Evolutionary conservation across 2,888 invertebrate species (phyloP).

Genomic region (Pasiphila rectangulata): DNA sequence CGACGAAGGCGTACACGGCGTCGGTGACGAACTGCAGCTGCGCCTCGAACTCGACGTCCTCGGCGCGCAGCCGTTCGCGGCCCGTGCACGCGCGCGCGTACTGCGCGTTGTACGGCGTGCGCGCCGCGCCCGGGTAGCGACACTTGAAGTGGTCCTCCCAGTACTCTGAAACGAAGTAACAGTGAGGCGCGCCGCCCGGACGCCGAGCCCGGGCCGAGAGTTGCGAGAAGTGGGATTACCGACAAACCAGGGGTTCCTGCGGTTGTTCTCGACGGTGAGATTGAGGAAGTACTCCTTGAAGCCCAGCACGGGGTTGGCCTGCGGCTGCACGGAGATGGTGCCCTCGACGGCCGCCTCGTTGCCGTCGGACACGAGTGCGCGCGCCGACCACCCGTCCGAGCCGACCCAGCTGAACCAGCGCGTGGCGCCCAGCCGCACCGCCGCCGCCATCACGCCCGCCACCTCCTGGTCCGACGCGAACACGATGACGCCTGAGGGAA

Average conservation of each 20-base stretch:
- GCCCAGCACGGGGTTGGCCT: slow-evolving; percentile 92
- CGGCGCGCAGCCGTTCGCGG: slow-evolving; percentile 86
- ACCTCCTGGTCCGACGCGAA: slow-evolving; percentile 98
- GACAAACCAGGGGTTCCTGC: slow-evolving; percentile 96
- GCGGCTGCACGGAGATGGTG: slow-evolving; percentile 95
- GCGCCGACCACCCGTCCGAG: slow-evolving; percentile 96
- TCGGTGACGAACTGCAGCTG: slow-evolving; percentile 98
- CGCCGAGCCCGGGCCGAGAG: not conserved
- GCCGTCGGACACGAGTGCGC: slow-evolving; percentile 90
- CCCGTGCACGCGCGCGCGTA: slow-evolving; percentile 87
- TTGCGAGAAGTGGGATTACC: slow-evolving; percentile 76
- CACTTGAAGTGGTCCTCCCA: slow-evolving; percentile 97
- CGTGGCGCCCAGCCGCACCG: slow-evolving; percentile 89
- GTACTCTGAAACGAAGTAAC: slow-evolving; percentile 83
- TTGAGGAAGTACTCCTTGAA: slow-evolving; percentile 93
- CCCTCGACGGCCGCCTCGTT: slow-evolving; percentile 89
- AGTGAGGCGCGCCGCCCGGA: not conserved
- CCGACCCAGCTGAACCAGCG: slow-evolving; percentile 97
- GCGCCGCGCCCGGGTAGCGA: slow-evolving; percentile 88
- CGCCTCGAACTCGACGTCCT: slow-evolving; percentile 92
- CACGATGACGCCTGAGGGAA: slow-evolving; percentile 92
- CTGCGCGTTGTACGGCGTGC: slow-evolving; percentile 89
- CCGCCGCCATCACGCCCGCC: slow-evolving; percentile 95
- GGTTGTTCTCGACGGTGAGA: slow-evolving; percentile 92
- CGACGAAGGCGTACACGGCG: slow-evolving; percentile 95